phyloP scores from a whole-genome alignment of 2,888 invertebrate genomes.

The Chloroclystis v-ata region DNA sequence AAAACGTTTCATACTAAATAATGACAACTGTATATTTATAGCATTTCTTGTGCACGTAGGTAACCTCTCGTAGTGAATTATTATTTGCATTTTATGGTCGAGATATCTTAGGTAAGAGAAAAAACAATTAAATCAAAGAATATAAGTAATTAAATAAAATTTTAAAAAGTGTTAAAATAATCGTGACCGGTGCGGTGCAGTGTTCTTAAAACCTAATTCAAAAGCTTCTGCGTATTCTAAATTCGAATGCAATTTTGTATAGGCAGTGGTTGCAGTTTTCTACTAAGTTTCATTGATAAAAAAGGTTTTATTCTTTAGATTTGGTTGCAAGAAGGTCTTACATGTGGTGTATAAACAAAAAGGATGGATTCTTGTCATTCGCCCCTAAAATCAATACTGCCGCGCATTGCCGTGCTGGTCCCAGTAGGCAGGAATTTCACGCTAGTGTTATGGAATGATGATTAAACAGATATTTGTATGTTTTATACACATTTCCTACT shows the following conservation, averaged over 20 bases:
- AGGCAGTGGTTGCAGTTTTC: slow-evolving; percentile 17
- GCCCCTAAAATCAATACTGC: slow-evolving; percentile 65
- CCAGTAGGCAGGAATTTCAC: slow-evolving; percentile 26
- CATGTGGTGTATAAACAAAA: slow-evolving; percentile 42
- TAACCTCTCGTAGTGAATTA: slow-evolving; percentile 29
- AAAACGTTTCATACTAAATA: slow-evolving; percentile 37
- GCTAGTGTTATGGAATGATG: slow-evolving; percentile 25
- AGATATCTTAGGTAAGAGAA: slow-evolving; percentile 28
- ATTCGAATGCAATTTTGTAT: slow-evolving; percentile 21
- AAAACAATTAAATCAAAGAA: slow-evolving; percentile 1
- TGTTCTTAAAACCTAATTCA: slow-evolving; percentile 12
- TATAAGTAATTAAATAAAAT: slow-evolving; percentile 5
- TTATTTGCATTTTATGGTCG: slow-evolving; percentile 13
- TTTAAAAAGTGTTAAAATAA: background rate
- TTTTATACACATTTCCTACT: background rate
- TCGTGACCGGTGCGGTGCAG: slow-evolving; percentile 19
- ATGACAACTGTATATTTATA: slow-evolving; percentile 61
- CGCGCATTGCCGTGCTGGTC: slow-evolving; percentile 48
- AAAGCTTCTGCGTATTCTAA: slow-evolving; percentile 19
- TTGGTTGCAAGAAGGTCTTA: slow-evolving; percentile 21
- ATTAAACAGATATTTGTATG: slow-evolving; percentile 1
- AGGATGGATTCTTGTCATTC: slow-evolving; percentile 43
- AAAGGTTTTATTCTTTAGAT: slow-evolving; percentile 16
- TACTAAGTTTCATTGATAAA: slow-evolving; percentile 15
- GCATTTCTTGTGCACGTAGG: slow-evolving; percentile 50